phyloP scores from a whole-genome alignment of 1,140 invertebrate species.

The Drosophila gunungcola region DNA sequence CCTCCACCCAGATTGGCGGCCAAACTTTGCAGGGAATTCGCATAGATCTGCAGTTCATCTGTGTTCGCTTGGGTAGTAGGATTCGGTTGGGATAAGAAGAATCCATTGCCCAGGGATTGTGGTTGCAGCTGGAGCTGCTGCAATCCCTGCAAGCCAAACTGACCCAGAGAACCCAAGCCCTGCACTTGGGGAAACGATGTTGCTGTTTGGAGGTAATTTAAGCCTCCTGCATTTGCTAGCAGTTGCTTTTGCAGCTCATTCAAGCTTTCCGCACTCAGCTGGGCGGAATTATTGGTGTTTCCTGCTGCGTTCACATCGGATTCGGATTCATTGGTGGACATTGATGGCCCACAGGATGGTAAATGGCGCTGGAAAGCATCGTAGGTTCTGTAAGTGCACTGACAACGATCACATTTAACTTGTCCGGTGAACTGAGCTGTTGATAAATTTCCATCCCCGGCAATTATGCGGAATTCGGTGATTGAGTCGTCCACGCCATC shows the following conservation, averaged over 20 bases:
- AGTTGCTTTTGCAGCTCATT: conserved; percentile 69
- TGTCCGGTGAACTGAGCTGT: conserved; percentile 87
- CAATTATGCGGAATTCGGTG: conserved; percentile 82
- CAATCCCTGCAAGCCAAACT: conserved; percentile 65
- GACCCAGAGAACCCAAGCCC: conserved; percentile 76
- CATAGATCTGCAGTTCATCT: conserved; percentile 72
- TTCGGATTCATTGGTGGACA: conserved; percentile 92
- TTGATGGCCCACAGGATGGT: conserved; percentile 89
- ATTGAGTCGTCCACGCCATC: conserved; percentile 91
- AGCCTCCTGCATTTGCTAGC: conserved; percentile 51
- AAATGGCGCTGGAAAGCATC: conserved; percentile 94
- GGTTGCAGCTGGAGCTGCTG: conserved; percentile 74
- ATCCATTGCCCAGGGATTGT: conserved; percentile 70
- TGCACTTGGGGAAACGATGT: conserved; percentile 65
- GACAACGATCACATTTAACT: conserved; percentile 94
- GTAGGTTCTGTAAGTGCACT: conserved; percentile 94
- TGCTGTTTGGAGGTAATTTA: conserved; percentile 69
- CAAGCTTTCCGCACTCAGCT: conserved; percentile 59
- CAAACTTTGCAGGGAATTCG: conserved; percentile 71
- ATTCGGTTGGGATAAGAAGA: conserved; percentile 73
- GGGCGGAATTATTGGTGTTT: not conserved
- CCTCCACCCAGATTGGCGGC: conserved; percentile 75
- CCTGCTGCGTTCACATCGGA: conserved; percentile 83
- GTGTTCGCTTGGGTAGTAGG: conserved; percentile 26
- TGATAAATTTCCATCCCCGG: conserved; percentile 58